Conservation (phyloP, 2,113 vertebrate species). For the Leucoraja erinaceus region DNA sequence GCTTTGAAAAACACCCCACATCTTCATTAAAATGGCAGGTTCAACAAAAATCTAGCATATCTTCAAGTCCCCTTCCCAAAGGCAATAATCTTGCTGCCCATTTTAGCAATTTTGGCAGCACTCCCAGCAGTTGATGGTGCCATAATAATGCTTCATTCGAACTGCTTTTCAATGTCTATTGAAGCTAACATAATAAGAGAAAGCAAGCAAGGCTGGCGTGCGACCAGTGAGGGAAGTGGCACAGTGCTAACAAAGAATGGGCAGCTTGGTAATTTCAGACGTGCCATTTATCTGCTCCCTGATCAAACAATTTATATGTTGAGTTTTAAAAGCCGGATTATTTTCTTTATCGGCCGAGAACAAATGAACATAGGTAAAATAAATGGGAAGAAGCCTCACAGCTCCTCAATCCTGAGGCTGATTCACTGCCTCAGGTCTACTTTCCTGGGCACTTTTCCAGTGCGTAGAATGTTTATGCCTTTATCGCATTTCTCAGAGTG, state of each 20-base stretch:
- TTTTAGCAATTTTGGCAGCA: not conserved
- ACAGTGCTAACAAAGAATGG: not conserved
- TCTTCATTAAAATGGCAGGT: not conserved
- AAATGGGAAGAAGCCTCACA: not conserved
- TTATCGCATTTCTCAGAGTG: too few relatives aligned
- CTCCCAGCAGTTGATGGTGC: not conserved
- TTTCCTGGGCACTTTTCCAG: too few relatives aligned
- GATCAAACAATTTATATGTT: not conserved
- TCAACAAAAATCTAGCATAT: not conserved
- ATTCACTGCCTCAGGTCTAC: too few relatives aligned
- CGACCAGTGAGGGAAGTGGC: not conserved
- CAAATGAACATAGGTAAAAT: too few relatives aligned
- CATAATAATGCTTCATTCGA: not conserved
- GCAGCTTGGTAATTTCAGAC: not conserved
- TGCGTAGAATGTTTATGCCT: too few relatives aligned
- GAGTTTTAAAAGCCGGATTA: not conserved
- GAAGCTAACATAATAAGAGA: constrained; percentile 2
- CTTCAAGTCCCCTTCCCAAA: not conserved
- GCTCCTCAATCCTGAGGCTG: not conserved
- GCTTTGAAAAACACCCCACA: not conserved
- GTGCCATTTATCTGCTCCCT: not conserved
- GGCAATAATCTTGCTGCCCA: not conserved
- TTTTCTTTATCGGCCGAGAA: not conserved
- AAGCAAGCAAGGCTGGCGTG: not conserved
- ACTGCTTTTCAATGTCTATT: not conserved